Evolutionary conservation across 2,888 invertebrate species (phyloP).

Genomic region (Patella depressa): DNA sequence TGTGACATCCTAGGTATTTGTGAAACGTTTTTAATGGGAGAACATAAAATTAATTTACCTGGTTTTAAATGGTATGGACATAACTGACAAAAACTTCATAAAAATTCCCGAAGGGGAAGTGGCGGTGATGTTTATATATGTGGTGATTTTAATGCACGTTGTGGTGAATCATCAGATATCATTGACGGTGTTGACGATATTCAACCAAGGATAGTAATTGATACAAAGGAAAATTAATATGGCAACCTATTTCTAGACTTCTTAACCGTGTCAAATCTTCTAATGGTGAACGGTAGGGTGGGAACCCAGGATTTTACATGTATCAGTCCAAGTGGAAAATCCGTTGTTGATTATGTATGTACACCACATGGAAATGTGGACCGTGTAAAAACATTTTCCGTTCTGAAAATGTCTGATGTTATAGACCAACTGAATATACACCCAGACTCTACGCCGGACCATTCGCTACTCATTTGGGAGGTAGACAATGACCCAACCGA

Average conservation of each 20-base stretch:
- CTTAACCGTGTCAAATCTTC: constrained; percentile 1
- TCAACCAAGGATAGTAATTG: neutral
- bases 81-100: neutral
- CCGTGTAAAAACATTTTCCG: neutral
- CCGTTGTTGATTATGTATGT: constrained; percentile 7
- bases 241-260: constrained; percentile 1
- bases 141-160: constrained; percentile 9
- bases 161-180: constrained; percentile 1
- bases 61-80: constrained; percentile 6
- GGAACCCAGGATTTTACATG: neutral
- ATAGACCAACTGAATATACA: neutral
- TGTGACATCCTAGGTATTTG: constrained; percentile 3
- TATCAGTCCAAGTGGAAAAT: neutral
- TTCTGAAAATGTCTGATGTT: neutral
- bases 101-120: neutral
- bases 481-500: neutral
- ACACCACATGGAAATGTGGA: neutral
- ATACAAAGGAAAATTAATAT: neutral
- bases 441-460: neutral
- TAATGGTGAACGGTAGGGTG: neutral
- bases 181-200: neutral
- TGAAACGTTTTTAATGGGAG: neutral
- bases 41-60: neutral
- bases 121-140: constrained; percentile 6
- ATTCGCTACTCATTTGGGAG: neutral